A percentile compares a stretch with the other conserved stretches of the same genome.
phyloP scores from a whole-genome alignment of 2,797 vertebrate species.

The Harpagifer antarcticus region DNA sequence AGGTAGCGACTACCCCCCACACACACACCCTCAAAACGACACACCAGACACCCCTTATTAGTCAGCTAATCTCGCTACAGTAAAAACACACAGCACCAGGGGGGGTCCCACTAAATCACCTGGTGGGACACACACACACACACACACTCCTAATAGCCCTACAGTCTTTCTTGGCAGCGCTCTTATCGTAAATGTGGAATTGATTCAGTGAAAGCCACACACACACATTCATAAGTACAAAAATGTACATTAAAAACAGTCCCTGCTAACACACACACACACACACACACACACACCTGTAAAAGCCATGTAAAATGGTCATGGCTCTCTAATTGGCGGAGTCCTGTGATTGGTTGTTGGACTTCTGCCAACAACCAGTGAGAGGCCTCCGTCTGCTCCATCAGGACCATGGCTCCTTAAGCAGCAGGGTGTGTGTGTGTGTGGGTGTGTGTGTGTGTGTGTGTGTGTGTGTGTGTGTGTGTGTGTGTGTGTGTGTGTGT shows the following conservation, averaged over 20 bases:
- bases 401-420: conserved; percentile 63
- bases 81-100: conserved; percentile 24
- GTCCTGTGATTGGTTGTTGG: conserved; percentile 76
- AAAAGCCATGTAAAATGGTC: conserved; percentile 43
- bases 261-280: conserved; percentile 8
- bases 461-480: conserved; percentile 39
- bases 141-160: conserved; percentile 2
- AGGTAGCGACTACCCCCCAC: not conserved
- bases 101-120: conserved; percentile 49
- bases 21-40: conserved; percentile 7
- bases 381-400: conserved; percentile 65
- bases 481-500: conserved; percentile 58
- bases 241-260: no score
- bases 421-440: conserved; percentile 58
- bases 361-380: conserved; percentile 73
- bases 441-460: conserved; percentile 46
- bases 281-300: conserved; percentile 33
- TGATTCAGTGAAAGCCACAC: conserved; percentile 23
- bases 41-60: conserved; percentile 25
- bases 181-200: conserved; percentile 44
- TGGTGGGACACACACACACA: conserved; percentile 10
- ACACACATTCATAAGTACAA: not conserved
- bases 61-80: conserved; percentile 28
- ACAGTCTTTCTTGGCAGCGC: conserved; percentile 15
- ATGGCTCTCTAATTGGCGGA: conserved; percentile 64